Base-by-base conservation (phyloP, 1,140 invertebrate species). In the Heliconius hermathena region DNA sequence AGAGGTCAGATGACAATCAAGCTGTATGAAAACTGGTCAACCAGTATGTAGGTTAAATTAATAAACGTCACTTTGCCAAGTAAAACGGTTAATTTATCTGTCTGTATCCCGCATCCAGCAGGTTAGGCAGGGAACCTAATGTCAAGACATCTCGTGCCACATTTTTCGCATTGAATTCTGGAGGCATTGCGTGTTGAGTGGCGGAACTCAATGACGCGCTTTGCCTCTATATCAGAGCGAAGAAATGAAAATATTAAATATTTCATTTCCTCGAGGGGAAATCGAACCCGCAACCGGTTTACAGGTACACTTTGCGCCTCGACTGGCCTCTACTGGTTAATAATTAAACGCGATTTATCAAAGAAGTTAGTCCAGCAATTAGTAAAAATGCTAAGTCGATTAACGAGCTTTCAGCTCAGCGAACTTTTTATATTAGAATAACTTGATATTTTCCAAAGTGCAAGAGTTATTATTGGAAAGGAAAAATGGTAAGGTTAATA, bases 1-100 rank as follows among this genome's bases (percentile, higher is more conserved):
- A 26, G 60, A 66, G 60, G 60, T 66, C 60, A 66, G 26, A 66
- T 66, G 60, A 66, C 60, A 66, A 66, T 66, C 60, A 66, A 13
- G n/a, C 60, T 66, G 60, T 66, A 29, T 66, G 60, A 13, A 66
- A 66, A 66, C 60, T 66, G 60, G 22, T 66, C 20, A 66, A 22
- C 22, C 26, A 11, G 2, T 66, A 26, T 66, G 22, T 66, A 66
- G 60, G 60, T 66, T 66, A 66, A 66, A 66, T 66, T 66, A 66
- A 66, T 66, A 66, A 13, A 66, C 60, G 29, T 66, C 26, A 26
- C n/a, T n/a, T 11, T 26, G n/a, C 60, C 26, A 66, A 66, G 60
- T 29, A 5, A 29, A 66, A 29, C 11, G 60, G 60, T 46, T 46
- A 9, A 16, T 46, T 41, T 41, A 3, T 41, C 13, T 46, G 13